Conservation (phyloP, 1,140 invertebrate genomes). For the Reticulitermes speratus region DNA sequence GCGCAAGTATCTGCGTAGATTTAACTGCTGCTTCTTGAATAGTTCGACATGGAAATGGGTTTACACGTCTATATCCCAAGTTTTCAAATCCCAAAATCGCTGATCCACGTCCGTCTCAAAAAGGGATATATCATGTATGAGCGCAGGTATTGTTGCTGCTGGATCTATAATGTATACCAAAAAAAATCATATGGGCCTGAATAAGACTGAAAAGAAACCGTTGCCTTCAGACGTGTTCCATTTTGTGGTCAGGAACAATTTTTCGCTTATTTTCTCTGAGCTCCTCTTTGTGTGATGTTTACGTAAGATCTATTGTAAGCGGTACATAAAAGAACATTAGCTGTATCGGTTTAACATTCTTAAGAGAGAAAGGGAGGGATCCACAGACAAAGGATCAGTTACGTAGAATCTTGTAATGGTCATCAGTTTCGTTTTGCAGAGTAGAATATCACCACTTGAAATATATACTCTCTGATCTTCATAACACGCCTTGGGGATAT, state of each 20-base stretch:
- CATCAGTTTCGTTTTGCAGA: background rate
- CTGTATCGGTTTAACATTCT: background rate
- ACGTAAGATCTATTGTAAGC: background rate
- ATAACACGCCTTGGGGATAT: background rate
- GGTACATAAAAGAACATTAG: conserved; percentile 9
- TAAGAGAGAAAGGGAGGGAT: background rate
- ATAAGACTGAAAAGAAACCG: background rate
- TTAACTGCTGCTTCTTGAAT: background rate
- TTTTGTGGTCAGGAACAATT: conserved; percentile 2
- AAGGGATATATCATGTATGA: conserved; percentile 3
- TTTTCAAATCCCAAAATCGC: background rate
- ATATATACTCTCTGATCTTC: background rate
- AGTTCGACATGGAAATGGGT: background rate
- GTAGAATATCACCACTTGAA: background rate
- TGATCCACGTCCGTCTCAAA: background rate
- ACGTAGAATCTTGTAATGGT: background rate
- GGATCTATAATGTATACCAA: background rate
- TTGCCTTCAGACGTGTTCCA: background rate
- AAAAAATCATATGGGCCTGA: background rate
- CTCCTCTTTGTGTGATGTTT: background rate
- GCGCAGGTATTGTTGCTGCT: no score
- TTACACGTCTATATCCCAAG: background rate
- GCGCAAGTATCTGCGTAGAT: background rate
- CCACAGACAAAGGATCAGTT: background rate
- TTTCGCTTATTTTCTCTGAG: conserved; percentile 7